Conservation (phyloP, 1,140 invertebrate species). For the Drosophila nebulosa region DNA sequence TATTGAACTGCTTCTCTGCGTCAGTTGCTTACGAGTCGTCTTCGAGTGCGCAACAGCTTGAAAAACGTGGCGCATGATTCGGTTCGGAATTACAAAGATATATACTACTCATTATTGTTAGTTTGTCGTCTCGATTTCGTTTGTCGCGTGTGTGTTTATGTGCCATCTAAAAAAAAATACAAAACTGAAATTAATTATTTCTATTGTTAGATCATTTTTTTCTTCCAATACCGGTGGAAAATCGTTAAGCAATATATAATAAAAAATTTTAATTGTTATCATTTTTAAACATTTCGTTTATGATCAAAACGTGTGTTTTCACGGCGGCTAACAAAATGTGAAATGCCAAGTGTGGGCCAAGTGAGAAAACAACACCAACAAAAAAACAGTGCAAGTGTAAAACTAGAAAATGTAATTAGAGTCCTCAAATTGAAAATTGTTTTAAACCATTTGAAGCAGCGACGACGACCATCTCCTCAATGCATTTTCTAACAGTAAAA, state of each 20-base stretch:
- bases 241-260: conserved; percentile 12
- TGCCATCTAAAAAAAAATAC: conserved; percentile 20
- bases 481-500: conserved; percentile 78
- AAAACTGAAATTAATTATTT: conserved; percentile 7
- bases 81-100: conserved; percentile 35
- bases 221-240: background rate
- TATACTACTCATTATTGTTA: conserved; percentile 10
- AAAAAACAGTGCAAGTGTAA: conserved; percentile 29
- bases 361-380: conserved; percentile 39
- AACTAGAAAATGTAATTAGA: conserved; percentile 56
- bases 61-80: conserved; percentile 43
- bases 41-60: conserved; percentile 68
- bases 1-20: conserved; percentile 30
- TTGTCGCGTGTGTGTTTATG: conserved; percentile 45
- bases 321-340: conserved; percentile 67
- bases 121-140: conserved; percentile 8
- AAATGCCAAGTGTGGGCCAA: conserved; percentile 42
- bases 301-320: conserved; percentile 56
- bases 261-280: background rate
- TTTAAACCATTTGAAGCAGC: conserved; percentile 51
- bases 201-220: conserved; percentile 27
- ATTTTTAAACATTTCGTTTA: conserved; percentile 50
- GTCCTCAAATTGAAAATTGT: background rate
- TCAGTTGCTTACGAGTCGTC: conserved; percentile 67
- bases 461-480: conserved; percentile 41